Conservation (phyloP, 1,140 invertebrate species). For the Leptinotarsa defecta region DNA sequence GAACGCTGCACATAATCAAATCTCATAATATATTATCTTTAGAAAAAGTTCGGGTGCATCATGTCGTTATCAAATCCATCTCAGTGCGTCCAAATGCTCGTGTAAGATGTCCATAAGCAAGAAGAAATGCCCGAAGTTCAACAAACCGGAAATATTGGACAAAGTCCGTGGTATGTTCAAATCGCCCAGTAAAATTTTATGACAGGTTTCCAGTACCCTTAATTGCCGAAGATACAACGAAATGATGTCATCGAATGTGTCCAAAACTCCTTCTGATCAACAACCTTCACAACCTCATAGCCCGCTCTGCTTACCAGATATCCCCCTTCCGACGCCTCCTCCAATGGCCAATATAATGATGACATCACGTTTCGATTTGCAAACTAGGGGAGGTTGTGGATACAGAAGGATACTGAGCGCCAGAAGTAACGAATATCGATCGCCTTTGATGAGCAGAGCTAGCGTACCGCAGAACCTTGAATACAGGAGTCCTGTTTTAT, state of each 20-base stretch:
- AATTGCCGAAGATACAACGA: background rate
- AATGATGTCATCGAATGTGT: conserved; percentile 17
- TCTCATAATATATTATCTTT: no score
- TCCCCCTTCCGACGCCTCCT: conserved; percentile 53
- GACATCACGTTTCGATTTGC: conserved; percentile 49
- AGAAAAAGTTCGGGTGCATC: no score
- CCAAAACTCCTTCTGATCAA: background rate
- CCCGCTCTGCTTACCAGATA: conserved; percentile 46
- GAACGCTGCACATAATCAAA: no score
- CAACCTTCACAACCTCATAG: conserved; percentile 21
- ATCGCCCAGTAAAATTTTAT: background rate
- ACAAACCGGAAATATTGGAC: background rate
- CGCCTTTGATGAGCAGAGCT: conserved; percentile 44
- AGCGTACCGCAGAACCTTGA: conserved; percentile 11
- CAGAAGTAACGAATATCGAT: conserved; percentile 45
- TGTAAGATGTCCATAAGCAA: no score
- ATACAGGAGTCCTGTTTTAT: conserved; percentile 21
- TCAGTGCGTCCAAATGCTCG: no score
- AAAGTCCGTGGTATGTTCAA: no score
- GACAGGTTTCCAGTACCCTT: background rate
- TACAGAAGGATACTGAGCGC: conserved; percentile 47
- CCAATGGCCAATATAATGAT: conserved; percentile 53
- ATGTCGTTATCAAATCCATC: no score
- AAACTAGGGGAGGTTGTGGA: conserved; percentile 41
- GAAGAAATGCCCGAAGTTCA: background rate